These are phyloP conservation scores for Dreissena polymorpha DNA, from an alignment of 1,140 invertebrate species.

Conservation along the genomic window DNA sequence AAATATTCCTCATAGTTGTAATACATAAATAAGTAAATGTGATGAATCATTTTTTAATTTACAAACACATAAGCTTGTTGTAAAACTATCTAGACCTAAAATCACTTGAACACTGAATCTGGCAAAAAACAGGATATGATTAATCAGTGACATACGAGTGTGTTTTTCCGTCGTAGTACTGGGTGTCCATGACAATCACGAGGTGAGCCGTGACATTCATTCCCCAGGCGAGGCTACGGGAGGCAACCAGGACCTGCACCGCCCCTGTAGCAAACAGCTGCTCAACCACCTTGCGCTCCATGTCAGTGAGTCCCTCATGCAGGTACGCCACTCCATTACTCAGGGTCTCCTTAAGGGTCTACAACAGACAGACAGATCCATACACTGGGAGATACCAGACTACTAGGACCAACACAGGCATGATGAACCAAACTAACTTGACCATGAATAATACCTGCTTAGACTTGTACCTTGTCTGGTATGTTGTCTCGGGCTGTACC, in stretches of 20 bases:
- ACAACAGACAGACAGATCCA: conserved; percentile 40
- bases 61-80: no score
- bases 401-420: no score
- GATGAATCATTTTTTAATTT: no score
- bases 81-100: no score
- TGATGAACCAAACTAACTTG: no score
- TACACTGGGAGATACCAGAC: neutral
- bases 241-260: conserved; percentile 95
- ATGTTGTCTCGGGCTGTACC: no score
- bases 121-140: neutral
- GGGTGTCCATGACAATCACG: conserved; percentile 98
- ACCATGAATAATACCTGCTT: no score
- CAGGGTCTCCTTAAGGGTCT: conserved; percentile 79
- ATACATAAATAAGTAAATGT: no score
- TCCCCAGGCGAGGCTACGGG: conserved; percentile 95
- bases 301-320: conserved; percentile 93
- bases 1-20: no score
- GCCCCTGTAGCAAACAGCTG: conserved; percentile 96
- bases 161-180: conserved; percentile 96
- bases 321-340: conserved; percentile 97
- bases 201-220: conserved; percentile 93
- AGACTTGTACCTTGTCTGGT: no score
- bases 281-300: conserved; percentile 94
- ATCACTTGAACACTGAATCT: no score
- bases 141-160: conserved; percentile 79